Percentiles rank a stretch among this genome's conserved stretches.
These are phyloP conservation scores for Tenodera sinensis DNA, from an alignment of 2,888 invertebrate genomes.

Conservation along the genomic window DNA sequence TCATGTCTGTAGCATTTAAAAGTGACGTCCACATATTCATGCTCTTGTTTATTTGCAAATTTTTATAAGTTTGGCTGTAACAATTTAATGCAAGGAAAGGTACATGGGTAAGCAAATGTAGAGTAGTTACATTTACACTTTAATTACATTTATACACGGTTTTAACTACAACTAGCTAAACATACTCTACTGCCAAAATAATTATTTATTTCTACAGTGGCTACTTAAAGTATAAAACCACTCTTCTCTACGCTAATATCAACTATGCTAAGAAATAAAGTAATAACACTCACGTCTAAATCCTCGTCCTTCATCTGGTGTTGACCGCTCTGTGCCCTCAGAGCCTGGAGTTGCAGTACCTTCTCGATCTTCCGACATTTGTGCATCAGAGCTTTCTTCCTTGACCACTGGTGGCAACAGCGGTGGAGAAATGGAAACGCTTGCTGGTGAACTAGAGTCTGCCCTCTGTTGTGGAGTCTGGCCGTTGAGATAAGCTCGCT, in stretches of 20 bases:
- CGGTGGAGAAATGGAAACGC: conserved; percentile 54
- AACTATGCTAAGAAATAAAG: background rate
- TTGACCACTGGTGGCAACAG: conserved; percentile 48
- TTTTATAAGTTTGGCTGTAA: no score
- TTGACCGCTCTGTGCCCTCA: conserved; percentile 50
- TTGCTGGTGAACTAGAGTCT: conserved; percentile 59
- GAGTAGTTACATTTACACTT: no score
- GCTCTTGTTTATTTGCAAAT: no score
- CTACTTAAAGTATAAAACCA: background rate
- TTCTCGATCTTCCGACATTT: conserved; percentile 54
- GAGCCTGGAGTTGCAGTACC: conserved; percentile 48
- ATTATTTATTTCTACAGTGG: background rate
- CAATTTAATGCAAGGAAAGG: no score
- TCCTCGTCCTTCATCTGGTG: conserved; percentile 48
- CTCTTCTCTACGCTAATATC: background rate
- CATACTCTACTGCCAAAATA: background rate
- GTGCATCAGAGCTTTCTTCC: conserved; percentile 56
- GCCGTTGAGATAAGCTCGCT: conserved; percentile 37
- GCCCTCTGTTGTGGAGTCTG: conserved; percentile 31
- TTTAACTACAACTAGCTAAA: background rate
- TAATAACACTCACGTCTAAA: conserved; percentile 45
- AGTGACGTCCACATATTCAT: no score
- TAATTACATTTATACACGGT: no score
- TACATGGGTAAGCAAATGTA: no score
- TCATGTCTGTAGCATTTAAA: no score